Conservation (phyloP, 23 tunicate species). For the Aplidium turbinatum region DNA sequence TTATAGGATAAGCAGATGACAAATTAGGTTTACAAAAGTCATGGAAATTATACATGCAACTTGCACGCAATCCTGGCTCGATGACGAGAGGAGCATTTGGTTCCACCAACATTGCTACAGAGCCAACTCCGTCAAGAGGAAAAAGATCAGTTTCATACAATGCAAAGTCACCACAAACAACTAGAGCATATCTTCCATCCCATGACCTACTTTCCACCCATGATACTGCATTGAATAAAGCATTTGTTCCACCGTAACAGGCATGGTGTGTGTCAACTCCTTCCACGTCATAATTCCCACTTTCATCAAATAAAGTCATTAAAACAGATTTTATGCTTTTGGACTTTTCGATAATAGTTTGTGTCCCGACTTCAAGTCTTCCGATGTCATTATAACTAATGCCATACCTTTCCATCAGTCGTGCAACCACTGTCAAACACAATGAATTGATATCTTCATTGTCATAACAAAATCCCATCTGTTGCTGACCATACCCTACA, state of each 20-base stretch:
- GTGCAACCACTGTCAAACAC: slow-evolving; percentile 88
- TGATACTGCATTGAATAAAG: slow-evolving; percentile 81
- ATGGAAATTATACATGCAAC: slow-evolving; percentile 84
- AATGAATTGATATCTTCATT: slow-evolving; percentile 97
- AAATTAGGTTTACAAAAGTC: slow-evolving; percentile 97
- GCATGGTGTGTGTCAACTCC: slow-evolving; percentile 98
- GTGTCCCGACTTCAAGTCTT: slow-evolving; percentile 97
- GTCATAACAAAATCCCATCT: slow-evolving; percentile 93
- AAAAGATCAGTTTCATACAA: slow-evolving; percentile 85
- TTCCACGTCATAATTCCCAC: slow-evolving; percentile 91
- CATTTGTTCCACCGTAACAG: slow-evolving; percentile 98
- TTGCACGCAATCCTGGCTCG: slow-evolving; percentile 71
- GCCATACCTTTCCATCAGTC: slow-evolving; percentile 66
- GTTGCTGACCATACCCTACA: slow-evolving; percentile 82
- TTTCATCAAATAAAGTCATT: slow-evolving; percentile 87
- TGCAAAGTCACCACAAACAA: slow-evolving; percentile 95
- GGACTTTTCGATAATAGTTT: slow-evolving; percentile 95
- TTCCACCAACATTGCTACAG: slow-evolving; percentile 89
- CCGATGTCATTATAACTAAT: slow-evolving; percentile 79
- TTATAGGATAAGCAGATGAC: slow-evolving; percentile 88
- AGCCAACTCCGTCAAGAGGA: slow-evolving; percentile 97
- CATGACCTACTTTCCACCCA: slow-evolving; percentile 96
- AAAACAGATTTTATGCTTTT: slow-evolving; percentile 91
- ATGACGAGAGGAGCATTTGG: slow-evolving; percentile 92
- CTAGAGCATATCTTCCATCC: slow-evolving; percentile 94